Base-by-base conservation (phyloP, 2,888 invertebrate species). In the Chirona hameri region DNA sequence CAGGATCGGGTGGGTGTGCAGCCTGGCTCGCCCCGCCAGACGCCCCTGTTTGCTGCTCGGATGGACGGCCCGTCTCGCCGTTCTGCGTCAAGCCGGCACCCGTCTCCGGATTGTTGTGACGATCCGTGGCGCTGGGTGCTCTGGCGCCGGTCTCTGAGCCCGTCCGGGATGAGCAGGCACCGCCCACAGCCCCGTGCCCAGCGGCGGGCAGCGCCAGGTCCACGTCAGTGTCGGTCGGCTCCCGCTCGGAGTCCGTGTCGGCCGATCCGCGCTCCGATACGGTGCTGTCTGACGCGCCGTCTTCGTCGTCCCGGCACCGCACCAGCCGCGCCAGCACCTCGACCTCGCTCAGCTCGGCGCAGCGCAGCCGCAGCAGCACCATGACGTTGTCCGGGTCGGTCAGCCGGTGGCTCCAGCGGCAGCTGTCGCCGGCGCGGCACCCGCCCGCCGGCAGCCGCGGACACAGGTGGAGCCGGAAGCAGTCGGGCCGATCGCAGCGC, bases 281-380 rank as follows among this genome's bases (percentile, higher is more conserved):
- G n/a, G n/a, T n/a, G 31, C 76, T 24, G 76, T 76, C 24, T 1
- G 76, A 9, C 9, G 5, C 2, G 76, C 15, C 39, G 76, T 72
- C 72, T 2, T 3, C 3, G 39, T 27, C n/a, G 65, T 10, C 65
- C 10, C n/a, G 7, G n/a, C 10, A 5, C 65, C 24, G 39, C 31
- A 21, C 76, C 39, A 76, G 76, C 76, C n/a, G 39, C 7, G n/a
- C 39, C 21, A 76, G 76, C 76, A 76, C 76, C 39, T 76, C 76
- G 4, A 7, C 39, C 24, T 76, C 76, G 76, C 18, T 24, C 21
- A 76, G 76, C 10, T 76, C 46, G 76, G 76, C 39, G 46, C 76
- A 76, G 39, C 76, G 76, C 76, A 76, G 39, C 76, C 76, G 76
- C 76, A 76, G 76, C 46, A 76, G 76, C 76, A 76, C 76, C 76